Conservation (phyloP, 2,113 vertebrate genomes). For the Eonycteris spelaea region DNA sequence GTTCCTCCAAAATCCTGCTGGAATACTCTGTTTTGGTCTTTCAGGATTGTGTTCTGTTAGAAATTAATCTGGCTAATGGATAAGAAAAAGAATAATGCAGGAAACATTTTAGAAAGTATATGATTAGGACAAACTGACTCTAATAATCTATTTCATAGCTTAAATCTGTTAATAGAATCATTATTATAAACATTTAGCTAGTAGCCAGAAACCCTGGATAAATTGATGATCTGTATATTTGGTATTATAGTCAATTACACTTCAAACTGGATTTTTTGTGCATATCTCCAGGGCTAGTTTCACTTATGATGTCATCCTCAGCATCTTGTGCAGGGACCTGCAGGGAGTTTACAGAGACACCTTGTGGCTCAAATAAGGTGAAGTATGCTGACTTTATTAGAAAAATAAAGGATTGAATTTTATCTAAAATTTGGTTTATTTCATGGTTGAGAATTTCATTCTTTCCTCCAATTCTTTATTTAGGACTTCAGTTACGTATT, state of each 20-base stretch:
- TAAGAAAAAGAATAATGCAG: background rate
- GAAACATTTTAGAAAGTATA: background rate
- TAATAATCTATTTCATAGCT: background rate
- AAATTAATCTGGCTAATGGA: background rate
- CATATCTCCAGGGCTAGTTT: background rate
- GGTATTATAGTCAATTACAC: background rate
- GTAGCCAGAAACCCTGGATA: background rate
- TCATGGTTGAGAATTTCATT: background rate
- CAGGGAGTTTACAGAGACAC: conserved; percentile 58
- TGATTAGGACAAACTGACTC: background rate
- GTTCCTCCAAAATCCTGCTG: background rate
- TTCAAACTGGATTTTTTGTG: background rate
- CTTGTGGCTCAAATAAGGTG: conserved; percentile 46
- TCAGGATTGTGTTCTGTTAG: background rate
- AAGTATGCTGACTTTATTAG: conserved; percentile 34
- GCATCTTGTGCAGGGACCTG: background rate
- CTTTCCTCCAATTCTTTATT: conserved; percentile 7
- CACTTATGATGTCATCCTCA: background rate
- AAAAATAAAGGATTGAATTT: background rate
- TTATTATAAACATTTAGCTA: background rate
- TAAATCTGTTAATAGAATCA: background rate
- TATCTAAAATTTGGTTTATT: background rate
- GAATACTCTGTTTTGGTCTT: background rate
- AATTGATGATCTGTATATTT: background rate
- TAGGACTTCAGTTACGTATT: background rate